These are phyloP conservation scores for Phaethon lepturus DNA, from an alignment of 2,113 vertebrate species.

Conservation along the genomic window DNA sequence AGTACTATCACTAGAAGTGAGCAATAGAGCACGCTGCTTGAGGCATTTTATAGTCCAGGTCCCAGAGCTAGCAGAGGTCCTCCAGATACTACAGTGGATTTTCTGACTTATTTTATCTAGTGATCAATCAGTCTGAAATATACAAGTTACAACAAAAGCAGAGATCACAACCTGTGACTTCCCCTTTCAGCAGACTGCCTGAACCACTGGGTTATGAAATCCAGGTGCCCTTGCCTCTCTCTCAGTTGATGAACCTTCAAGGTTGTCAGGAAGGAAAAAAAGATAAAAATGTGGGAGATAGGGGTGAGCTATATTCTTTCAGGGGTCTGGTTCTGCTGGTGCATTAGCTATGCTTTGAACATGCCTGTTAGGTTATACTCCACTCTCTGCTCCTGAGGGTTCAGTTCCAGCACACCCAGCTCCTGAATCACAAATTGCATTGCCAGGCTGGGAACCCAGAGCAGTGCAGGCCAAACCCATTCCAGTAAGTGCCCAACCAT, in stretches of 20 bases:
- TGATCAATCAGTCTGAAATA: background rate
- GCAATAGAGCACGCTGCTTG: background rate
- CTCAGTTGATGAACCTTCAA: background rate
- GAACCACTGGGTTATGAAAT: background rate
- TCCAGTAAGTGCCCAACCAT: background rate
- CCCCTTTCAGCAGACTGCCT: background rate
- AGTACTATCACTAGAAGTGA: background rate
- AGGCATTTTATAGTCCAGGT: background rate
- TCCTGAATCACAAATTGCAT: background rate
- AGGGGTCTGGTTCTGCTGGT: background rate
- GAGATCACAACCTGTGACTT: background rate
- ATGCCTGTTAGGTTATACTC: background rate
- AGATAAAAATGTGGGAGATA: fast-evolving
- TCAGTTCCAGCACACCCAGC: background rate
- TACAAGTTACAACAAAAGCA: background rate
- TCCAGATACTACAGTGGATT: background rate
- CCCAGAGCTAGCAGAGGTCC: background rate
- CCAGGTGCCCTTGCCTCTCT: background rate
- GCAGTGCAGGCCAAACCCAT: background rate
- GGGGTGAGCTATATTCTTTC: background rate
- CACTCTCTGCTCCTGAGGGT: background rate
- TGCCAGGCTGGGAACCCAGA: background rate
- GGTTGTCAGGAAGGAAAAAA: background rate
- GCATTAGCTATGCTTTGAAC: background rate
- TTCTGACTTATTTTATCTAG: background rate